Percentiles rank a stretch among this genome's conserved stretches.
Conservation (phyloP, 2,797 vertebrate genomes). For the Alauda arvensis region DNA sequence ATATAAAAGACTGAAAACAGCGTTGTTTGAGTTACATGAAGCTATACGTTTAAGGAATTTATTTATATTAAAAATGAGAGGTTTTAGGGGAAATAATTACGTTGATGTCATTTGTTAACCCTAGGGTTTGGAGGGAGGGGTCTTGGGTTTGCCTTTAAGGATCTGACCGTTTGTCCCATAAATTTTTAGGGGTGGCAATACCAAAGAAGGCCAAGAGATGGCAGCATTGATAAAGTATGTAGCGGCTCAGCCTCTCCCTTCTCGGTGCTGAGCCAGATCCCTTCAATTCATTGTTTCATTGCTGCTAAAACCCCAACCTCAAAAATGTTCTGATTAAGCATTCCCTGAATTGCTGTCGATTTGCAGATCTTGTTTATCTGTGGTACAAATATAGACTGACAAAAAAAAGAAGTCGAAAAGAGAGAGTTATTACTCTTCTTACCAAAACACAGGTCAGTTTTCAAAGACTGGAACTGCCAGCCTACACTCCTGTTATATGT, state of each 20-base stretch:
- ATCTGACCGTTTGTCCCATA: accelerated
- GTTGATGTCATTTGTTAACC: neutral
- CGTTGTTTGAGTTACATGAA: neutral
- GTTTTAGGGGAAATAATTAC: neutral
- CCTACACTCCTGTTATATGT: accelerated
- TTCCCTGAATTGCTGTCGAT: neutral
- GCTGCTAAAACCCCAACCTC: neutral
- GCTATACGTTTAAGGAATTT: neutral
- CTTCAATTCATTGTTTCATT: neutral
- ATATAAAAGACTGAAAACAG: neutral
- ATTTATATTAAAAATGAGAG: neutral
- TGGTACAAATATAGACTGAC: neutral
- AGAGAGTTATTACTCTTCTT: neutral
- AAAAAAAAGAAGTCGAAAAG: neutral
- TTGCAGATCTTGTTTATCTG: neutral
- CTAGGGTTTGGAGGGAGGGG: neutral
- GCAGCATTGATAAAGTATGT: conserved; percentile 68
- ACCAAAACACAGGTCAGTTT: neutral
- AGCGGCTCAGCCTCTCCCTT: neutral
- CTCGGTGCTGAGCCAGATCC: neutral
- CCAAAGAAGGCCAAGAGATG: conserved; percentile 59
- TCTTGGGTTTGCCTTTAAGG: neutral
- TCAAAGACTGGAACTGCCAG: neutral
- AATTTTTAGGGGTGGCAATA: neutral
- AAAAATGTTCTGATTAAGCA: neutral